phyloP scores from a whole-genome alignment of 37 sponge, comb jelly and placozoan species.

The Bolinopsis microptera region DNA sequence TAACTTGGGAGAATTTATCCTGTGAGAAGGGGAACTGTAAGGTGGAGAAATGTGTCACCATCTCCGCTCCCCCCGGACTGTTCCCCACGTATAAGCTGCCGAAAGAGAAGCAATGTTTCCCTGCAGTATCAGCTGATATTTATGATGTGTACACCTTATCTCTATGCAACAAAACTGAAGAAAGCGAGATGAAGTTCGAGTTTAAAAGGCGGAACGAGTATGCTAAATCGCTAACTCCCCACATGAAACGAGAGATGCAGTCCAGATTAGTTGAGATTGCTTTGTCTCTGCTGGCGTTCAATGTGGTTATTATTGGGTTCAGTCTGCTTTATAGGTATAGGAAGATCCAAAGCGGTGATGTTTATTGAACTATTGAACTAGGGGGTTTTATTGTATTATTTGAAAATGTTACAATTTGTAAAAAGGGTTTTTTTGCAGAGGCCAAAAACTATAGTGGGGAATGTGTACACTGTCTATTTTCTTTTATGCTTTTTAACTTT shows the following conservation, averaged over 20 bases:
- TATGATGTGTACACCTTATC: neutral
- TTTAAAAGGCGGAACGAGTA: slow-evolving; percentile 32
- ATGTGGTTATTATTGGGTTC: neutral
- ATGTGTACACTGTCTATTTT: no score
- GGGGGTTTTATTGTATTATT: no score
- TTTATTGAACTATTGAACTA: no score
- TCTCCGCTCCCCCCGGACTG: neutral
- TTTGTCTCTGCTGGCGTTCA: neutral
- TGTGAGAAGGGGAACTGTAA: slow-evolving; percentile 32
- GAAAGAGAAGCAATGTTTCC: neutral
- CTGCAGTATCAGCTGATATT: neutral
- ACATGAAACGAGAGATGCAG: neutral
- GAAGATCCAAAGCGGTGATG: neutral
- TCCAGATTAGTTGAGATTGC: neutral
- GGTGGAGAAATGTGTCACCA: slow-evolving; percentile 52
- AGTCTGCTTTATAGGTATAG: neutral
- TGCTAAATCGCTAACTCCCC: neutral
- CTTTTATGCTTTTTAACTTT: no score
- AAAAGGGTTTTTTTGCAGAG: no score
- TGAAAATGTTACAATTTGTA: no score
- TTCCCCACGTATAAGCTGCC: neutral
- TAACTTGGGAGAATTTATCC: neutral
- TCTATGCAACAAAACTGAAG: neutral
- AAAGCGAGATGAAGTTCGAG: slow-evolving; percentile 15
- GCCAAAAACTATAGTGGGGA: no score